Evolutionary conservation across 2,797 vertebrate genomes (phyloP).

Genomic region (Sebastolobus alascanus): DNA sequence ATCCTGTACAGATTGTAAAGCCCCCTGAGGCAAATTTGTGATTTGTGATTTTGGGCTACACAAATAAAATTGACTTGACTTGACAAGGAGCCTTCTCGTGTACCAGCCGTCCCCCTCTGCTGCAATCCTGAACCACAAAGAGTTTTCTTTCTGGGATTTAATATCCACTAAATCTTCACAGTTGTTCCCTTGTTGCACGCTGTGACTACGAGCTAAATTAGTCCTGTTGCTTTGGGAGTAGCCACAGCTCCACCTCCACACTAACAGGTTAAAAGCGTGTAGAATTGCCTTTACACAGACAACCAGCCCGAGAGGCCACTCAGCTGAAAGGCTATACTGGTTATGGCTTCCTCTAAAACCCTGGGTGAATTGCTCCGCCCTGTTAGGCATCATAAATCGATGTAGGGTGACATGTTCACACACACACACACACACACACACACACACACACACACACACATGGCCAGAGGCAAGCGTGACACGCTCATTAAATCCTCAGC

Average conservation of each 20-base stretch:
- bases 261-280: conserved; percentile 28
- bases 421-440: background rate
- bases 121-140: conserved; percentile 9
- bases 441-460: conserved; percentile 4
- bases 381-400: conserved; percentile 68
- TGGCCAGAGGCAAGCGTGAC: background rate
- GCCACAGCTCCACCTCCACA: background rate
- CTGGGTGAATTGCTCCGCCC: conserved; percentile 51
- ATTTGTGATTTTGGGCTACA: too few relatives aligned
- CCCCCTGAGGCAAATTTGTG: too few relatives aligned
- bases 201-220: conserved; percentile 6
- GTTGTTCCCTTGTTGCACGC: conserved; percentile 5
- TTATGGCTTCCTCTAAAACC: conserved; percentile 50
- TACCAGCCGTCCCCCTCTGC: background rate
- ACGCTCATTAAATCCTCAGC: conserved; percentile 34
- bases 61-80: too few relatives aligned
- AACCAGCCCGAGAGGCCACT: conserved; percentile 63
- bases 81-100: accelerated
- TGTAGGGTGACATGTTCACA: conserved; percentile 36
- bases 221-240: conserved; percentile 3
- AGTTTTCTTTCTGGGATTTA: conserved; percentile 12
- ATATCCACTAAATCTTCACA: conserved; percentile 19
- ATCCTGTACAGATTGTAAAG: too few relatives aligned
- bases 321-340: conserved; percentile 45
- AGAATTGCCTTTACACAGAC: conserved; percentile 39